These are phyloP conservation scores for Porites rus DNA, from an alignment of 92 coral and sea anemone species.

Conservation along the genomic window DNA sequence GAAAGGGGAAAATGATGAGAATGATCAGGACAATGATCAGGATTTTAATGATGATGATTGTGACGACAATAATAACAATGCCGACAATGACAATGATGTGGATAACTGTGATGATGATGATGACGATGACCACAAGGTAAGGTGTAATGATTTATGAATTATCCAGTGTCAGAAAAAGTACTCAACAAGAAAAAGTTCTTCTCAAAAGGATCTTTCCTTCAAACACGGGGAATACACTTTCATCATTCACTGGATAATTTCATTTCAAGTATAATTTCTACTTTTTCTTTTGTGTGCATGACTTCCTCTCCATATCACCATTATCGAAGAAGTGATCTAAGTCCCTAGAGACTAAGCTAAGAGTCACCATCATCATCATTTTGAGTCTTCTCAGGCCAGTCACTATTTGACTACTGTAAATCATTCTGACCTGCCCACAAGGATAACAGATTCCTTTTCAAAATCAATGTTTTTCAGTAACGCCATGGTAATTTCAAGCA, in stretches of 20 bases:
- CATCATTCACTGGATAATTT: slow-evolving; percentile 29
- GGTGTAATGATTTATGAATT: background rate
- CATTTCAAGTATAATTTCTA: background rate
- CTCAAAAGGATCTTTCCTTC: slow-evolving; percentile 16
- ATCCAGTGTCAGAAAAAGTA: slow-evolving; percentile 21
- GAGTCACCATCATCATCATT: background rate
- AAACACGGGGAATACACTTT: slow-evolving; percentile 48
- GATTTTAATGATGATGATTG: too few species aligned
- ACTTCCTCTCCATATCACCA: too few species aligned
- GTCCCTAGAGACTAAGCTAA: background rate
- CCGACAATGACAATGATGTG: too few species aligned
- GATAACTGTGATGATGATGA: too few species aligned
- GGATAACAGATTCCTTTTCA: slow-evolving; percentile 47
- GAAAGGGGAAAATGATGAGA: too few species aligned
- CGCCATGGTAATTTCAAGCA: slow-evolving; percentile 26
- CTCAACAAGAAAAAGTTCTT: slow-evolving; percentile 15
- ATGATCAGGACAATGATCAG: too few species aligned
- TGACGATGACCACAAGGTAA: too few species aligned
- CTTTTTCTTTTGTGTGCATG: background rate
- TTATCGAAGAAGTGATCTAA: too few species aligned
- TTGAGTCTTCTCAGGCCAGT: background rate
- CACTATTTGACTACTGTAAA: background rate
- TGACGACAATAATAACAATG: too few species aligned
- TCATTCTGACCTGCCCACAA: slow-evolving; percentile 48
- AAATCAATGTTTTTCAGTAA: slow-evolving; percentile 55